Evolutionary conservation across 2,888 invertebrate species (phyloP), one percentile per base, ranked within the genome.

Genomic region (Onthophagus sagittarius): DNA sequence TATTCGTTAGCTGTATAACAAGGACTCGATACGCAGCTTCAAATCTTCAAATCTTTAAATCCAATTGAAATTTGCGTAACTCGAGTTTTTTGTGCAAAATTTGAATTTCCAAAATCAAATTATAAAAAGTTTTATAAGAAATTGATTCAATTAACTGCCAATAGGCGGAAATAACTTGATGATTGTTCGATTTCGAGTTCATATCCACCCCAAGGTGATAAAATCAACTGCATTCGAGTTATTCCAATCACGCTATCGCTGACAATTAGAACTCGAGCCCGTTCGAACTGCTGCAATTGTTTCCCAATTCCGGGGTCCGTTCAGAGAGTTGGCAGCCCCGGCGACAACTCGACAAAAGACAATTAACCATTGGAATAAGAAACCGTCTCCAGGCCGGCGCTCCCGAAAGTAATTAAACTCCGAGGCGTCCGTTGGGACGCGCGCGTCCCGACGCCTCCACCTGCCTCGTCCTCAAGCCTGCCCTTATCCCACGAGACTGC

Each of bases 1-100:
- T 67, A 67, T 67, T 67, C 67, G 67, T 67, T 67, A 67, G 67
- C 23, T 67, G 67, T 67, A 67, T 67, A 67, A 67, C 67, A 67
- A 67, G 67, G 67, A n/a, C n/a, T n/a, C 67, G 67, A 67, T 53
- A 53, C 39, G 11, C 7, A 11, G 5, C 39, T 11, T 53, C 39
- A 53, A 53, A 53, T 53, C 39, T 11, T 53, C 39, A 11, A 53
- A 53, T 53, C 39, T n/a, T n/a, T n/a, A n/a, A n/a, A n/a, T n/a
- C 39, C 1, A 53, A 2, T 53, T 11, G 39, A 53, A 53, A 53
- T 53, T 53, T 11, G 9, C 6, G 39, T 53, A 53, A 53, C 6
- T 9, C 39, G 9, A 53, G 11, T 11, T 53, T 53, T 53, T 1
- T 53, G 6, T 53, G 6, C 1, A 9, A 53, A 53, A 53, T 4